Conservation (phyloP, 1,140 invertebrate species). For the Pollicipes pollicipes region DNA sequence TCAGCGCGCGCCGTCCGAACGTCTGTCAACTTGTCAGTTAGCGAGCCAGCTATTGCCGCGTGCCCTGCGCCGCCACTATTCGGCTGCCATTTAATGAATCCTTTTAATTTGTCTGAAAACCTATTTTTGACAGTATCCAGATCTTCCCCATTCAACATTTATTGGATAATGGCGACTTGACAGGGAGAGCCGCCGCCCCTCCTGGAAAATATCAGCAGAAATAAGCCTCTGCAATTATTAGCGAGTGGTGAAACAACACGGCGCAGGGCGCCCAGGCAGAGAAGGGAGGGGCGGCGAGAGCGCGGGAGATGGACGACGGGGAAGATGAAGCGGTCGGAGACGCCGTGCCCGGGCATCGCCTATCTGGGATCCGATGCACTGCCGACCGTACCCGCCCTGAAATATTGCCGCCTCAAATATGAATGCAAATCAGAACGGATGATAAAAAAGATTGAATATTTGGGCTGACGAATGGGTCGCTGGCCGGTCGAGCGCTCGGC, state of each 20-base stretch:
- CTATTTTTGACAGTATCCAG: not conserved
- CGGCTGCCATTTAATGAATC: not conserved
- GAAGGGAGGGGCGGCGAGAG: not conserved
- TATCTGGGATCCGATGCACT: not conserved
- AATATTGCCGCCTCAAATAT: not conserved
- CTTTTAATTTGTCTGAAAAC: not conserved
- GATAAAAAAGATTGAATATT: conserved; percentile 2
- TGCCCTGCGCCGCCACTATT: not conserved
- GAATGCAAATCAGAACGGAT: not conserved
- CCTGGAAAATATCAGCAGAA: not conserved
- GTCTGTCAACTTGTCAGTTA: not conserved
- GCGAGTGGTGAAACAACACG: not conserved
- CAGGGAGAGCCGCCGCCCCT: not conserved
- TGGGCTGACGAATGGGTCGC: not conserved
- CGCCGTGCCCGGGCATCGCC: no score
- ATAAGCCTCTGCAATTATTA: not conserved
- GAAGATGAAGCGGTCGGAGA: not conserved
- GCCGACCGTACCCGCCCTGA: not conserved
- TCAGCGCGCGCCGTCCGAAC: not conserved
- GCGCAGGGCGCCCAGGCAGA: no score
- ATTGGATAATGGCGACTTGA: not conserved
- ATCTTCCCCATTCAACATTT: not conserved
- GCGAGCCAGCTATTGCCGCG: not conserved
- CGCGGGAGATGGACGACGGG: no score
- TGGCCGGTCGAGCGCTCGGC: not conserved